phyloP scores from a whole-genome alignment of 23 tunicate genomes.

The Botrylloides violaceus region DNA sequence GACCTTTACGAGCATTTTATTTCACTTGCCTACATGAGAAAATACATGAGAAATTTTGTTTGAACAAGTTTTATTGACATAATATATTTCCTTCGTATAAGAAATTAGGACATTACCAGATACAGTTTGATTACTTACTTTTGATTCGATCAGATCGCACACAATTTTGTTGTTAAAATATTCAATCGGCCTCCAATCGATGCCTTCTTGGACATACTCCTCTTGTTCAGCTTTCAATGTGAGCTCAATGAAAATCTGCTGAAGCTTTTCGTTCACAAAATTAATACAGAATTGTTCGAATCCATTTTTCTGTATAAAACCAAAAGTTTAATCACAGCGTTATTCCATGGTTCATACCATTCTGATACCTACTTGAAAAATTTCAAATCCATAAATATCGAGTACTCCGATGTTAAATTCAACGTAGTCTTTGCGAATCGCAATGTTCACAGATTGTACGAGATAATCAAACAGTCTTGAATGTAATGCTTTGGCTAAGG shows the following conservation, averaged over 20 bases:
- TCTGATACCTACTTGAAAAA: conserved; percentile 65
- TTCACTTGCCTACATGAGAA: no score
- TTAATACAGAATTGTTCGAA: conserved; percentile 98
- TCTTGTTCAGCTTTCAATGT: conserved; percentile 97
- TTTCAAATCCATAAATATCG: conserved; percentile 97
- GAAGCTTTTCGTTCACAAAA: conserved; percentile 92
- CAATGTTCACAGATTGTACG: conserved; percentile 79
- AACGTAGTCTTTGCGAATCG: conserved; percentile 80
- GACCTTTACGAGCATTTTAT: no score
- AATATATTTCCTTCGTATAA: no score
- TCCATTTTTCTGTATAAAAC: conserved; percentile 83
- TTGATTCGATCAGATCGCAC: conserved; percentile 85
- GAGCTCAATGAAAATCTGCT: conserved; percentile 91
- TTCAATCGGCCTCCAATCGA: conserved; percentile 87
- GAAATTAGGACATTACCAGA: no score
- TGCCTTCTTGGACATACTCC: conserved; percentile 95
- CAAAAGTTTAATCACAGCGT: not conserved
- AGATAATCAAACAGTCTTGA: conserved; percentile 79
- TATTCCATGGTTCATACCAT: no score
- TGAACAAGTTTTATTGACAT: no score
- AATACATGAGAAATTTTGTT: no score
- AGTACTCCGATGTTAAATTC: conserved; percentile 90
- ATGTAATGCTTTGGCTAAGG: conserved; percentile 82
- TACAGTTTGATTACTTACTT: no score
- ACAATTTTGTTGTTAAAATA: conserved; percentile 94